Evolutionary conservation across 2,113 vertebrate genomes (phyloP), one percentile per base, ranked within the genome.

Genomic region (Alligator sinensis): DNA sequence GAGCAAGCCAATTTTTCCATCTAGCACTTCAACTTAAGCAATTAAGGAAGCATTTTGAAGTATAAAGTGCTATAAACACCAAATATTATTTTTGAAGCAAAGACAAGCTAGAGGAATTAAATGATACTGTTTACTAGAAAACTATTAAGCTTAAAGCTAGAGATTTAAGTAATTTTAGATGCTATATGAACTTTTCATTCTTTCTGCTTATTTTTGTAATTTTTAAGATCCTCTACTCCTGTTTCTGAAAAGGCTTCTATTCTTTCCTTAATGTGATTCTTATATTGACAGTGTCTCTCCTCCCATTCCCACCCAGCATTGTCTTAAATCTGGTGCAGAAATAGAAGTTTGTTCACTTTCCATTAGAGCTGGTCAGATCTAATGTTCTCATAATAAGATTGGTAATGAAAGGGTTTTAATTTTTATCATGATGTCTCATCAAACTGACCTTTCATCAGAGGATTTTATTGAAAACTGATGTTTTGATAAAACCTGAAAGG

Each of bases 1-100:
- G n/a, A 18, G n/a, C n/a, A 70, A 63, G 24, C 0, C 9, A 85
- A 3, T 55, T 77, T 6, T 1, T n/a, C 0, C 0, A 77, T 82
- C 82, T 75, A n/a, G 38, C 4, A 24, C 6, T 2, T 62, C 9
- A 28, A 47, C 82, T 66, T 63, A 68, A 24, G 59, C 22, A 62
- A 59, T 68, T 83, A 3, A 68, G 61, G 27, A n/a, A 77, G 0
- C 1, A 28, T 2, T 75, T 86, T 66, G 38, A 83, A 77, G 21
- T 18, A 68, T 88, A 80, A 82, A 47, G 5, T 4, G 2, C 6
- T 84, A 19, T 58, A 22, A 85, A 9, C 18, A 18, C n/a, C 19
- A 34, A 86, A 60, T 84, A 15, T 22, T 34, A 55, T 83, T 11
- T 17, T 6, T 72, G 77, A n/a, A 24, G 12, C 47, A 77, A 60